Evolutionary conservation across 2,888 invertebrate species (phyloP).

Genomic region (Sminthurides aquaticus): DNA sequence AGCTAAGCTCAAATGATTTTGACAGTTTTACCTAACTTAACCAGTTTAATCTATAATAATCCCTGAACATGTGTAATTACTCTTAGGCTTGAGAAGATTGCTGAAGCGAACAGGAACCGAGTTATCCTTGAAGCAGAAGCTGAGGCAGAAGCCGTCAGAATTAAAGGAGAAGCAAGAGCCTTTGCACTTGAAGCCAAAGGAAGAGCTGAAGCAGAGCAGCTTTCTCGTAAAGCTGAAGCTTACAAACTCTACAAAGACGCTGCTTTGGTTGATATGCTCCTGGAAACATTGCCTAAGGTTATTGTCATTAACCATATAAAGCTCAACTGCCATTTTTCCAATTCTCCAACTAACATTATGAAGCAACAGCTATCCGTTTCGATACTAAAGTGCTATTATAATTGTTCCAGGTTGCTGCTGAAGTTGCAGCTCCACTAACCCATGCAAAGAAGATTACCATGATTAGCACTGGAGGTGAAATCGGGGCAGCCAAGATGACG

Average conservation of each 20-base stretch:
- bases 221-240: slow-evolving; percentile 94
- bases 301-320: too few relatives aligned
- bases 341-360: too few relatives aligned
- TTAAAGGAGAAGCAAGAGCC: slow-evolving; percentile 82
- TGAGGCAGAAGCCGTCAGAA: slow-evolving; percentile 78
- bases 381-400: not conserved
- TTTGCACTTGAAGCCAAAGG: slow-evolving; percentile 91
- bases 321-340: too few relatives aligned
- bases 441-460: slow-evolving; percentile 93
- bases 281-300: slow-evolving; percentile 91
- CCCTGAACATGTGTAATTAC: not conserved
- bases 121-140: slow-evolving; percentile 93
- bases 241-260: slow-evolving; percentile 94
- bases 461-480: slow-evolving; percentile 84
- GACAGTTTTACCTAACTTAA: too few relatives aligned
- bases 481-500: slow-evolving; percentile 90
- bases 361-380: too few relatives aligned
- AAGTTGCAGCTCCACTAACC: slow-evolving; percentile 89
- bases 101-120: slow-evolving; percentile 82
- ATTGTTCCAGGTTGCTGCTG: slow-evolving; percentile 73
- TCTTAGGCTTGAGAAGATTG: slow-evolving; percentile 78
- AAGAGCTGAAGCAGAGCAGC: slow-evolving; percentile 91
- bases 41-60: not conserved
- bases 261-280: slow-evolving; percentile 92
- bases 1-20: not conserved